Evolutionary conservation across 2,888 invertebrate species (phyloP), one percentile per base, ranked within the genome.

Genomic region (Mythimna vitellina): DNA sequence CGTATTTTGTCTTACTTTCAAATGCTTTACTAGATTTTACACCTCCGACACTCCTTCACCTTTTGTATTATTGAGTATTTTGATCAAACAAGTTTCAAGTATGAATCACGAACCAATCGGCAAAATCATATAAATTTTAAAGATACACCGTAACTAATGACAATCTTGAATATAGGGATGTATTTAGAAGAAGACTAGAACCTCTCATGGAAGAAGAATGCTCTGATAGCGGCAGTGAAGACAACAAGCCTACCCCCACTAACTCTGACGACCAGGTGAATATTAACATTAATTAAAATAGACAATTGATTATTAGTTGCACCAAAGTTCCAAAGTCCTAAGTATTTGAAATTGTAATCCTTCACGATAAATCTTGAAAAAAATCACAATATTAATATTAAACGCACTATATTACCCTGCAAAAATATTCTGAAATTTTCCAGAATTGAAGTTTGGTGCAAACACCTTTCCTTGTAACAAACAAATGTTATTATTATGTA

Each of bases 181-280:
- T 96, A 87, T 96, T 96, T 91, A 97, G 97, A 92, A 96, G 98
- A 93, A 97, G 98, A 85, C 94, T 98, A 89, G 98, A 98, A 91
- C 98, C 98, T 65, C 96, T 98, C 9, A 97, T 98, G 82, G 98
- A 98, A 93, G 98, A 98, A 93, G 98, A 98, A 46, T 97, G 97
- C 76, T 98, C 98, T 29, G 97, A 97, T 88, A 97, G 97, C 84
- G 94, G 89, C 73, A 95, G 95, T 68, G 95, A 95, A 86, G 94
- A 96, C 73, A 95, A 96, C 85, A 96, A 96, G 73, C 92, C 94
- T 2, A 95, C 96, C 14, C 95, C 96, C 80, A 96, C 96, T 84
- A 94, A 96, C 82, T 94, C 95, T 64, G 96, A 96, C 17, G 95
- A 96, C 92, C 96, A 96, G 96, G 96, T 96, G 96, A 95, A 95